Evolutionary conservation across 2,888 invertebrate species (phyloP), one percentile per base, ranked within the genome.

Genomic region (Julus scandinavius): DNA sequence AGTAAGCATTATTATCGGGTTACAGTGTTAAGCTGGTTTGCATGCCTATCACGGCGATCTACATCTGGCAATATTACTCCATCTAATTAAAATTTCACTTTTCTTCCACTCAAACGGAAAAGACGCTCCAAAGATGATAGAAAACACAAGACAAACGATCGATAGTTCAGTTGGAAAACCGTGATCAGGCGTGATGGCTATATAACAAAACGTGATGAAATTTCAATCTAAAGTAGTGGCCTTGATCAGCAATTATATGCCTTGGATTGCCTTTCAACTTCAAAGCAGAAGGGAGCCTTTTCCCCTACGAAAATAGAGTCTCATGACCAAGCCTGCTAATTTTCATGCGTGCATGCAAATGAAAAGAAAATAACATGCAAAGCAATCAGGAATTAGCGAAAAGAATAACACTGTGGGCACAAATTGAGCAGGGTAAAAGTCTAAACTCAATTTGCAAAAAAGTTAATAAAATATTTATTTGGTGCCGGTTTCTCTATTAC

Each of bases 311-410:
- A 72, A 20, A 72, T 9, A n/a, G 29, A 29, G 72, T 29, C 0
- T 72, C 72, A 29, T 29, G 72, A 72, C 72, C 72, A 72, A 72
- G 29, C 72, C 13, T 29, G 72, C 72, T 72, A 72, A 72, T 72
- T 72, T 72, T 72, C 29, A 29, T 1, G 29, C 72, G 29, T n/a
- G 72, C 11, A 72, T n/a, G 72, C 29, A 72, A 72, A 72, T 72
- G 72, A 72, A 72, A 72, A 72, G 72, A 72, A 72, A 72, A 72
- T 72, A 72, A 72, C 29, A n/a, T 72, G 72, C 5, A 72, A 72
- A 29, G 72, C 29, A 72, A 72, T 72, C 72, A 72, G 72, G 72
- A 72, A 72, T 72, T 72, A 72, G 29, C 72, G 9, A 5, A 72
- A 72, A 72, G 72, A 72, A 72, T 29, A 72, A 72, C 72, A 72